Evolutionary conservation across 1,140 invertebrate genomes (phyloP).

Genomic region (Teleogryllus occipitalis): DNA sequence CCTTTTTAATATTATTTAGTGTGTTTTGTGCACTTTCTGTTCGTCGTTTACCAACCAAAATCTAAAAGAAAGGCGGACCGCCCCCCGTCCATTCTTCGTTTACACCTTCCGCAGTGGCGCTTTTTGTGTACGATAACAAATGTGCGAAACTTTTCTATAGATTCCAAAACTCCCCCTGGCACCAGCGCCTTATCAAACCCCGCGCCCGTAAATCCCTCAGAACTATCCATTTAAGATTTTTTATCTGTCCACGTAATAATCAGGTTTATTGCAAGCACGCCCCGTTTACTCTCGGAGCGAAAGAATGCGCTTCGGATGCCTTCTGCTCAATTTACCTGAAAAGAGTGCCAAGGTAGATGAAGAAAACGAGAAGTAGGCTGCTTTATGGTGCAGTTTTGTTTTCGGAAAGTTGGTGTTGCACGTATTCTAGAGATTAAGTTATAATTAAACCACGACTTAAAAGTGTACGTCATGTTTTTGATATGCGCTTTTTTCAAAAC

Average conservation of each 20-base stretch:
- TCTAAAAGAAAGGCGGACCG: neutral
- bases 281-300: neutral
- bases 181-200: neutral
- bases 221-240: conserved; percentile 1
- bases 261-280: neutral
- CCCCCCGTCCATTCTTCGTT: neutral
- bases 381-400: neutral
- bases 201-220: neutral
- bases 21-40: neutral
- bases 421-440: neutral
- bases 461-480: no score
- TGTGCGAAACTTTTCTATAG: neutral
- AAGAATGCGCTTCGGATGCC: neutral
- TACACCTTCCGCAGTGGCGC: neutral
- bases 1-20: neutral
- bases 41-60: neutral
- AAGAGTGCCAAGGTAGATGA: neutral
- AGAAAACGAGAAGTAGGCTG: neutral
- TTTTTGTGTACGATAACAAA: neutral
- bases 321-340: neutral
- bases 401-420: neutral
- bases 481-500: no score
- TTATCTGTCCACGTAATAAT: neutral
- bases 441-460: neutral
- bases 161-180: neutral